Conservation (phyloP, 1,140 invertebrate species). For the Drosophila leontia region DNA sequence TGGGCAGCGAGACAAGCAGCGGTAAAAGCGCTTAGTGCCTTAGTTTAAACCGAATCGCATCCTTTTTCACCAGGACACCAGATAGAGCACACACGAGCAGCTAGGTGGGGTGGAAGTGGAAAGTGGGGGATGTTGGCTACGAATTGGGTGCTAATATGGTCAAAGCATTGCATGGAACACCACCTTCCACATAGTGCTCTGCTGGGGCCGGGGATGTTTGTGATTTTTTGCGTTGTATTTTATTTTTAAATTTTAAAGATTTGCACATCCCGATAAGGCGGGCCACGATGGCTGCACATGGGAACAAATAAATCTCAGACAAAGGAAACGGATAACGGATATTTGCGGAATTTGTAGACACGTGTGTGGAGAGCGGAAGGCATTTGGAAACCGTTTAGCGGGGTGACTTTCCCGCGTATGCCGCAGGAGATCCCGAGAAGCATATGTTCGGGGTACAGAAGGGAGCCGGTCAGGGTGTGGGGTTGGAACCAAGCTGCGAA, state of each 20-base stretch:
- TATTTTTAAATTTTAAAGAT: slow-evolving; percentile 77
- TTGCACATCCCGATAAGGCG: slow-evolving; percentile 69
- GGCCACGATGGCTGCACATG: slow-evolving; percentile 17
- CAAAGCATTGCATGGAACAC: slow-evolving; percentile 58
- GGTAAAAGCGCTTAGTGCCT: slow-evolving; percentile 80
- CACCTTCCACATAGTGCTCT: slow-evolving; percentile 7
- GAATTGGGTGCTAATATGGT: slow-evolving; percentile 81
- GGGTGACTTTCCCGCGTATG: slow-evolving; percentile 66
- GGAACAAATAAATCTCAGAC: slow-evolving; percentile 74
- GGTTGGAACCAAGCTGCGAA: slow-evolving; percentile 20
- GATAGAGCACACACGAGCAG: slow-evolving; percentile 56
- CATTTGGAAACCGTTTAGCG: slow-evolving; percentile 56
- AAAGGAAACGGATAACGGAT: slow-evolving; percentile 81
- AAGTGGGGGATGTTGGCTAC: slow-evolving; percentile 15
- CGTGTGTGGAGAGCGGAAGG: slow-evolving; percentile 71
- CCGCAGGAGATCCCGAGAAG: slow-evolving; percentile 19
- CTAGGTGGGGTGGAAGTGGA: slow-evolving; percentile 7
- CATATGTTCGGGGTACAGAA: background rate
- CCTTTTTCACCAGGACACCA: slow-evolving; percentile 42
- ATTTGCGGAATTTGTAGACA: slow-evolving; percentile 81
- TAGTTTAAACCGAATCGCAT: slow-evolving; percentile 74
- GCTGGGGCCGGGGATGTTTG: slow-evolving; percentile 31
- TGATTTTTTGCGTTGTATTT: slow-evolving; percentile 47
- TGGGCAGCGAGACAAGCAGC: slow-evolving; percentile 57
- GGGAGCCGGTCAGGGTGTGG: background rate